These are phyloP conservation scores for Clivina fossor DNA, from an alignment of 2,888 invertebrate species.

Conservation along the genomic window DNA sequence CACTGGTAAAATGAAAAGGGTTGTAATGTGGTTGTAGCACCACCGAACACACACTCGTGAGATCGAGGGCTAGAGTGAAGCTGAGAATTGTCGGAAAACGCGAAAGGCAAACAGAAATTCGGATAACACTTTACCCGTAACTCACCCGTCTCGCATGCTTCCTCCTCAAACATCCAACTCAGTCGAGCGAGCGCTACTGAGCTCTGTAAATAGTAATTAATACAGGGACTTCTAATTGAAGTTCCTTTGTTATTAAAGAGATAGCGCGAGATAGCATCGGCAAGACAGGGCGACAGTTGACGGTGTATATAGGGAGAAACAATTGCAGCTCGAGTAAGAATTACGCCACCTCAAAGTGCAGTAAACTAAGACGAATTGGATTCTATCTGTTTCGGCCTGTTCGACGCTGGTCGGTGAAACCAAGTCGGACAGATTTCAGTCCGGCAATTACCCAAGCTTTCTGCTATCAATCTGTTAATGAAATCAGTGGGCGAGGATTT, in stretches of 20 bases:
- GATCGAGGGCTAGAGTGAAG: neutral
- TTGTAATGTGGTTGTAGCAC: too few species aligned
- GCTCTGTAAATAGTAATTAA: conserved; percentile 43
- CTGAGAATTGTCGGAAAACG: conserved; percentile 22
- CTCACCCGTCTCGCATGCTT: conserved; percentile 1
- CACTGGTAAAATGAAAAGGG: too few species aligned
- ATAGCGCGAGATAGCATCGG: conserved; percentile 20
- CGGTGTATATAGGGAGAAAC: too few species aligned
- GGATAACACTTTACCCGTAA: conserved; percentile 27
- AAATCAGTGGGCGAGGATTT: conserved; percentile 42
- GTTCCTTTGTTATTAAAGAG: conserved; percentile 37
- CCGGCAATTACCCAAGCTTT: conserved; percentile 30
- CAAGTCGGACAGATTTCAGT: conserved; percentile 1
- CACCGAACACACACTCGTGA: neutral
- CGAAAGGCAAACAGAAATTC: conserved; percentile 31
- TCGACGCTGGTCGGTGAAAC: neutral
- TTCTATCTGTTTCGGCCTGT: conserved; percentile 23
- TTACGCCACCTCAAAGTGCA: conserved; percentile 28
- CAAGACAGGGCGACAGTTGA: conserved; percentile 23
- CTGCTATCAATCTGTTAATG: conserved; percentile 46
- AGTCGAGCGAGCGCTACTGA: conserved; percentile 26
- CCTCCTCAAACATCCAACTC: too few species aligned
- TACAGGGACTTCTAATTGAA: conserved; percentile 39
- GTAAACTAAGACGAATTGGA: conserved; percentile 30
- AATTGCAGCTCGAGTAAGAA: conserved; percentile 32